Evolutionary conservation across 2,888 invertebrate genomes (phyloP).

Genomic region (Tetragonisca angustula): DNA sequence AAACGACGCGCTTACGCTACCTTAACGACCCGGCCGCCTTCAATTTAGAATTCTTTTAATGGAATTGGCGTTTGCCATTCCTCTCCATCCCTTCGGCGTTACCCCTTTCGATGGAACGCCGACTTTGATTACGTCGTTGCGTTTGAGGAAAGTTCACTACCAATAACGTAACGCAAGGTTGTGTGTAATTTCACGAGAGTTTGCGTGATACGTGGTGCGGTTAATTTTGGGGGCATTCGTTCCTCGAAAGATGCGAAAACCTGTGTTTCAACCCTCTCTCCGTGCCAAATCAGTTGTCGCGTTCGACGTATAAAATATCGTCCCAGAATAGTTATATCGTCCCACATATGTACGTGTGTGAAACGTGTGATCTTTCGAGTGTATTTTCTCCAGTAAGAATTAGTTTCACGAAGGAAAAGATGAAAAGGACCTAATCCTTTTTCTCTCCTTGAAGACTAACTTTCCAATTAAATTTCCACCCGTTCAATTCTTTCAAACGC

Average conservation of each 20-base stretch:
- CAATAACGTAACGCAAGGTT: background rate
- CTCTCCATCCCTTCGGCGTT: background rate
- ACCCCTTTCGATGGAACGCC: background rate
- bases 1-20: slow-evolving; percentile 9
- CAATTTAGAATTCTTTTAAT: slow-evolving; percentile 50
- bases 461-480: too few species aligned
- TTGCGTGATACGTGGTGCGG: background rate
- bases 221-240: background rate
- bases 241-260: background rate
- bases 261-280: background rate
- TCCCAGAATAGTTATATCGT: too few species aligned
- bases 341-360: too few species aligned
- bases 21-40: slow-evolving; percentile 44
- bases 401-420: too few species aligned
- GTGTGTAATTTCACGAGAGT: background rate
- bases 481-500: too few species aligned
- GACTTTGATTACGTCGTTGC: background rate
- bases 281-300: too few species aligned
- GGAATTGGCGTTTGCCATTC: background rate
- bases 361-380: too few species aligned
- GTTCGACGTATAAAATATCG: too few species aligned
- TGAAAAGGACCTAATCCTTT: too few species aligned
- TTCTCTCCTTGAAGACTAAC: too few species aligned
- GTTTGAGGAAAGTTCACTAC: background rate
- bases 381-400: too few species aligned